Evolutionary conservation across 2,888 invertebrate genomes (phyloP), one percentile per base, ranked within the genome.

Genomic region (Dichetophora obliterata): DNA sequence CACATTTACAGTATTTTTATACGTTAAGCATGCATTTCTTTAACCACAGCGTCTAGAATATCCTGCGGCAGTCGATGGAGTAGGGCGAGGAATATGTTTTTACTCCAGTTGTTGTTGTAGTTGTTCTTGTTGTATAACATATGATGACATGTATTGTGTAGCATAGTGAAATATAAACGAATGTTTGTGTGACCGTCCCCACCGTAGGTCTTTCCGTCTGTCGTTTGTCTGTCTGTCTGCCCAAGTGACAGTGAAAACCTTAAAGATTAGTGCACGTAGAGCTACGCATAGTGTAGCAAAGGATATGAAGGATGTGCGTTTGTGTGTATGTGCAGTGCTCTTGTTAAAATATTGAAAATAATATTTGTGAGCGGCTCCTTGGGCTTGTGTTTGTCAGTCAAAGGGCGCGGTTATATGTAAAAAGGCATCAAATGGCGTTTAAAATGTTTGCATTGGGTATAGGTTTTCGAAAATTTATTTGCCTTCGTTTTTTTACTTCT

Each of bases 351-450:
- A 48, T 54, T 70, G 65, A 72, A 76, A 8, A 27, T 27, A 63
- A 63, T n/a, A 22, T 61, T 61, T 63, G 63, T 63, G 27, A 24
- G 34, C 27, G 16, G 14, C 14, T 27, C 27, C 43, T 43, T 43
- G 43, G 11, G 43, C 43, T 1, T 11, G 43, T 43, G 43, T 22
- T 37, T 48, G 66, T 48, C 66, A 65, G 54, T 22, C 14, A 24
- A 14, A 24, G 48, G 66, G 48, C 19, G 66, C 66, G 66, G 19
- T 9, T 66, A 83, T 84, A 82, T 83, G 84, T 84, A 83, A 84
- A 84, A 84, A 84, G 84, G 84, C 84, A 84, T 84, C 84, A 84
- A 84, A 84, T 84, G 84, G 84, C 84, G 84, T 84, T 84, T 84
- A 84, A 84, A 84, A 22, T 37, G 48, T 37, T 66, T 22, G 54